These are phyloP conservation scores for Tupiocoris notatus DNA, from an alignment of 2,888 invertebrate genomes.

Conservation along the genomic window DNA sequence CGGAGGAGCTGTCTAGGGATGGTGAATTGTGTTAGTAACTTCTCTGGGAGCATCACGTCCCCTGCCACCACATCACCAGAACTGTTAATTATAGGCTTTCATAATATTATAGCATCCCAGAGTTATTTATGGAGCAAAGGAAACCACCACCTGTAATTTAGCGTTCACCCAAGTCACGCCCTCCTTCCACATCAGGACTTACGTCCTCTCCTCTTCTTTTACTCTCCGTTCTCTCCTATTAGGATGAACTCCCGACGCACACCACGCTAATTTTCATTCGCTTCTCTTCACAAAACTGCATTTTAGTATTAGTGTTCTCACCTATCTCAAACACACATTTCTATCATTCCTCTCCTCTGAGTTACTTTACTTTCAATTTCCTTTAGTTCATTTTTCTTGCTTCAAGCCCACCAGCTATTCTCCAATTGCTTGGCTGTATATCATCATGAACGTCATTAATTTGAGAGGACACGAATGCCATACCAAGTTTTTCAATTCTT, in stretches of 20 bases:
- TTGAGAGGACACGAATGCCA: too few species aligned
- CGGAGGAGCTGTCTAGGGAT: constrained; percentile 11
- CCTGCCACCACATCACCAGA: constrained; percentile 39
- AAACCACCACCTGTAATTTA: constrained; percentile 36
- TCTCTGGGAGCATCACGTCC: constrained; percentile 39
- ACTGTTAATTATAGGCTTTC: constrained; percentile 39
- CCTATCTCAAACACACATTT: background rate
- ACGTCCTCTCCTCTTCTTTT: background rate
- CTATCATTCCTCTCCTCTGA: background rate
- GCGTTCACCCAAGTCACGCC: constrained; percentile 39
- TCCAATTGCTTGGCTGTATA: too few species aligned
- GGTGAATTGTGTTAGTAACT: constrained; percentile 30
- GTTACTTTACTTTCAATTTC: background rate
- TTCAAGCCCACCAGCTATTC: background rate
- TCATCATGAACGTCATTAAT: too few species aligned
- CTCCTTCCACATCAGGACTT: background rate
- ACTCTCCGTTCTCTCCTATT: background rate
- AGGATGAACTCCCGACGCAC: too few species aligned
- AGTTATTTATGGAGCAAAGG: constrained; percentile 37
- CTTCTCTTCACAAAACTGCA: background rate
- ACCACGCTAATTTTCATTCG: background rate
- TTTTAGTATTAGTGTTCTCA: background rate
- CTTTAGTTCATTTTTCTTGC: background rate
- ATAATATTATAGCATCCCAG: constrained; percentile 35
- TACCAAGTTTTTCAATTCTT: too few species aligned